These are phyloP conservation scores for Polypterus senegalus DNA, from an alignment of 2,113 vertebrate genomes.

Conservation along the genomic window DNA sequence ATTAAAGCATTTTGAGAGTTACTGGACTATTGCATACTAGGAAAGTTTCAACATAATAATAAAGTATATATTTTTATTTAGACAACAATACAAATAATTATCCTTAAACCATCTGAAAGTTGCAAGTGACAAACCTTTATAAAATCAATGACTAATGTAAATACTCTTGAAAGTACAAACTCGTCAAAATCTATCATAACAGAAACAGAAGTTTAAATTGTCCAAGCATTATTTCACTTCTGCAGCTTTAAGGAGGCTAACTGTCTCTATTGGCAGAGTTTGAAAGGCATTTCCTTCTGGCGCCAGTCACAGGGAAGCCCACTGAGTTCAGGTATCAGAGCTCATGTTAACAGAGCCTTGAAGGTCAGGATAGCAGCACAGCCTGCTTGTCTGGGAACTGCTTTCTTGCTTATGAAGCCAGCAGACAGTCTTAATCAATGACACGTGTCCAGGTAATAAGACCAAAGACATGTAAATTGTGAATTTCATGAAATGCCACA, in stretches of 20 bases:
- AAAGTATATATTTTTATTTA: too few species aligned
- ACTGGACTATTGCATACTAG: too few species aligned
- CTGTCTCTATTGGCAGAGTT: background rate
- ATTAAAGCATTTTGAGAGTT: too few species aligned
- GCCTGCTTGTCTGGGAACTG: constrained; percentile 20
- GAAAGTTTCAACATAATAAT: too few species aligned
- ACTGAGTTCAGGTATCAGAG: constrained; percentile 1
- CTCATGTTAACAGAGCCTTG: background rate
- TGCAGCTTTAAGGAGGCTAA: background rate
- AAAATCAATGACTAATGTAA: too few species aligned
- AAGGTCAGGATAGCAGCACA: constrained; percentile 11
- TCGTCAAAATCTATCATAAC: too few species aligned
- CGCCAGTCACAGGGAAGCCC: constrained; percentile 5
- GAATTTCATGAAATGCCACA: background rate
- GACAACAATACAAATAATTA: too few species aligned
- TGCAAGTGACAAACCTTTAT: too few species aligned
- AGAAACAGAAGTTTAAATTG: too few species aligned
- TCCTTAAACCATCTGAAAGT: too few species aligned
- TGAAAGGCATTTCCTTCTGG: constrained; percentile 3
- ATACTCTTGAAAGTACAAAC: too few species aligned
- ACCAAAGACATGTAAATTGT: background rate
- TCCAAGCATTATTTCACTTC: too few species aligned
- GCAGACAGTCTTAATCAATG: constrained; percentile 10
- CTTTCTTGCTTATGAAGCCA: constrained; percentile 9
- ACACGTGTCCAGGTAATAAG: constrained; percentile 9